These are phyloP conservation scores for Hippocampus comes DNA, from an alignment of 2,113 vertebrate genomes.

Conservation along the genomic window DNA sequence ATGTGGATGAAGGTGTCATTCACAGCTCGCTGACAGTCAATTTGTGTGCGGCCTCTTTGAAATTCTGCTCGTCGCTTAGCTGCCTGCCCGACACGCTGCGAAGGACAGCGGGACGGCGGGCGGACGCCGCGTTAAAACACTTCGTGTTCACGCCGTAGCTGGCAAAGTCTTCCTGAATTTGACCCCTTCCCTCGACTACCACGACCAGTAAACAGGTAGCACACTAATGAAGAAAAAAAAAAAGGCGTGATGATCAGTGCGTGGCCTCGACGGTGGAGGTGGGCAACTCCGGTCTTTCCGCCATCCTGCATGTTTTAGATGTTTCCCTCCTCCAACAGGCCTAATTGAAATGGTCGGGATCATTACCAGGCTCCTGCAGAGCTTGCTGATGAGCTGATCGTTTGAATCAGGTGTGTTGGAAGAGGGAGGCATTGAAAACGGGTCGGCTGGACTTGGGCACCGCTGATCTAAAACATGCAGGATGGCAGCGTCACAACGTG, in stretches of 20 bases:
- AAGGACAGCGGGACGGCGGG: not conserved
- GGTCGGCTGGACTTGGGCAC: no score
- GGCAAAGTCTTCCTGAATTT: not conserved
- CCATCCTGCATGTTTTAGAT: no score
- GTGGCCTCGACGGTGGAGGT: not conserved
- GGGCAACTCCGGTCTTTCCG: no score
- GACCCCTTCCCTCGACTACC: not conserved
- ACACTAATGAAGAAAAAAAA: not conserved
- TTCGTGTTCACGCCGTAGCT: not conserved
- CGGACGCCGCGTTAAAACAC: not conserved
- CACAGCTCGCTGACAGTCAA: slow-evolving; percentile 57
- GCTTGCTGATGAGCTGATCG: no score
- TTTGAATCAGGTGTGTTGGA: no score
- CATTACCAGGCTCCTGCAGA: no score
- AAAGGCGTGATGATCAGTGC: not conserved
- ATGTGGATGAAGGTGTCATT: slow-evolving; percentile 64
- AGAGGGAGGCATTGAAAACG: no score
- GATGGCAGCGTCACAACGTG: no score
- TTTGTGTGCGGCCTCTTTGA: slow-evolving; percentile 10
- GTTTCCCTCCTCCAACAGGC: no score
- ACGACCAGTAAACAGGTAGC: not conserved
- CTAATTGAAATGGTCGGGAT: no score
- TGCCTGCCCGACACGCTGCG: not conserved
- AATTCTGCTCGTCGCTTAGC: slow-evolving; percentile 6
- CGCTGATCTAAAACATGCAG: no score